phyloP scores from a whole-genome alignment of 2,797 vertebrate species.

The Sphenodon punctatus region DNA sequence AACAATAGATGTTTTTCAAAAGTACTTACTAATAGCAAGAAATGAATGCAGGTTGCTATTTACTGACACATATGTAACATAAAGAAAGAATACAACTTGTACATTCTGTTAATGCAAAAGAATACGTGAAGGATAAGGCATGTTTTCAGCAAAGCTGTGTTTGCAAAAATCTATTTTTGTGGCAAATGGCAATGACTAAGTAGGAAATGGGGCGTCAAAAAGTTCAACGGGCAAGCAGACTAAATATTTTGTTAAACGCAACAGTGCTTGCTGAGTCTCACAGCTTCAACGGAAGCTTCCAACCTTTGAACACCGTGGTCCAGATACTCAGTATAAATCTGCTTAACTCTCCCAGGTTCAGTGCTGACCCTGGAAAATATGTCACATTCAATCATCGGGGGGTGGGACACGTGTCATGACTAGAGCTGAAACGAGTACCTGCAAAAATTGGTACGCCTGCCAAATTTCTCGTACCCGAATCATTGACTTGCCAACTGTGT shows the following conservation, averaged over 20 bases:
- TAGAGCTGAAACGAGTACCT: too few species aligned
- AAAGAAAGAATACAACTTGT: not conserved
- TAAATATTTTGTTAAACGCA: constrained; percentile 28
- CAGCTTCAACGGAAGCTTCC: not conserved
- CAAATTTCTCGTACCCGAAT: too few species aligned
- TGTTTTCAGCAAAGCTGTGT: not conserved
- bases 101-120: not conserved
- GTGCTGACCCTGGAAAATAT: not conserved
- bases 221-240: not conserved
- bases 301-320: not conserved
- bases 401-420: too few species aligned
- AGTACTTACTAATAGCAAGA: constrained; percentile 5
- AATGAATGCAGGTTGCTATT: constrained; percentile 1
- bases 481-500: too few species aligned
- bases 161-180: constrained; percentile 8
- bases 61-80: not conserved
- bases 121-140: not conserved
- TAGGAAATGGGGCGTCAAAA: constrained; percentile 16
- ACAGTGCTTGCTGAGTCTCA: not conserved
- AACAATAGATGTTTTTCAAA: not conserved
- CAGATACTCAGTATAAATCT: not conserved
- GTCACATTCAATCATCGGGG: too few species aligned
- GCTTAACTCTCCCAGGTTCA: not conserved
- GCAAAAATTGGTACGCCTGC: too few species aligned
- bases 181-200: constrained; percentile 10